Base-by-base conservation (phyloP, 1,140 invertebrate species). In the Formica exsecta region DNA sequence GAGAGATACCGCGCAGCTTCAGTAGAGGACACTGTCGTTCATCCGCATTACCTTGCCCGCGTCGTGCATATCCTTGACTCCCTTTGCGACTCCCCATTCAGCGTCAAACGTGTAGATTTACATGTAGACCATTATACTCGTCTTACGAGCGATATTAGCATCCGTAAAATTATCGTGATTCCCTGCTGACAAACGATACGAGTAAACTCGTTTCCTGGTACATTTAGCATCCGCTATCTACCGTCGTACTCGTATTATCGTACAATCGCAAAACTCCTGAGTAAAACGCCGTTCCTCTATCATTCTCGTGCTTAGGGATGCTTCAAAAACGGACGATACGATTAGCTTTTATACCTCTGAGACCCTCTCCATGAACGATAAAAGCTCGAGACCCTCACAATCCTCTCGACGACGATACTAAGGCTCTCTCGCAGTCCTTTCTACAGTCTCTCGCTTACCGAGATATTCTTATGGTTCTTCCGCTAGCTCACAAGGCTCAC, bases 1-100 rank as follows among this genome's bases (percentile, higher is more conserved):
- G 7, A 29, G 57, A 57, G 57, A 70, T 70, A 68, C 32, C 64
- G 54, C 44, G 76, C 76, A 68, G 44, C 16, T 54, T 80, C 76
- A 64, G 76, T 25, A 70, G 44, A 80, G 38, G 44, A 80, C 64
- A 80, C 76, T 70, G 16, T 65, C 25, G 41, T 65, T 65, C 61
- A 38, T 68, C 44, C 9, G 32, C 64, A 66, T 80, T 5, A 16
- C 22, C 44, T 51, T 51, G 62, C 3, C 19, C 62, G 13, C 44
- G 41, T 38, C 64, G 19, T 54, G 44, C 62, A 38, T 70, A 51
- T 38, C 66, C 64, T 70, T 38, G 64, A 57, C n/a, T 80, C 9
- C 25, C 64, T 80, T 38, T 51, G 64, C 36, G n/a, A 70, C 16
- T 25, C 13, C 9, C 38, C 51, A 25, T 66, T 77, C 36, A 13